These are phyloP conservation scores for Hofmannophila pseudospretella DNA, from an alignment of 2,888 invertebrate genomes.

Conservation along the genomic window DNA sequence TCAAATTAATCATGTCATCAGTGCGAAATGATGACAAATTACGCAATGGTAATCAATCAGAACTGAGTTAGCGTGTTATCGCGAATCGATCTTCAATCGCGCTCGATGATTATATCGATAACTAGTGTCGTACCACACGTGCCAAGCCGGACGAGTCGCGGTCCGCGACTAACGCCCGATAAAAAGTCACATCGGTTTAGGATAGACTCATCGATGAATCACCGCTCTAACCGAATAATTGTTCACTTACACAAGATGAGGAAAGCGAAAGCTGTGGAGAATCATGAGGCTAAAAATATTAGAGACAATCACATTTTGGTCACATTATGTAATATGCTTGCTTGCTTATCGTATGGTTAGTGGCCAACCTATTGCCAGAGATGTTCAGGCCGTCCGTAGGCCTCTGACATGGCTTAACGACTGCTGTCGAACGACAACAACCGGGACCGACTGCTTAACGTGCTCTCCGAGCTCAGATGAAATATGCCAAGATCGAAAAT, in stretches of 20 bases:
- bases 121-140: constrained; percentile 27
- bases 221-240: constrained; percentile 63
- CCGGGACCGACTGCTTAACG: too few species aligned
- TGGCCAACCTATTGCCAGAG: too few species aligned
- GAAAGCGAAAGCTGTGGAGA: constrained; percentile 50
- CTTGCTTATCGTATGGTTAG: too few species aligned
- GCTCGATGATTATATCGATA: constrained; percentile 12
- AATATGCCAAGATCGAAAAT: too few species aligned
- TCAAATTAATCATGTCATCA: too few species aligned
- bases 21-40: too few species aligned
- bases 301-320: too few species aligned
- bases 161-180: constrained; percentile 50
- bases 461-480: too few species aligned
- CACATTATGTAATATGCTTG: too few species aligned
- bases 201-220: constrained; percentile 77
- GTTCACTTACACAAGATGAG: constrained; percentile 65
- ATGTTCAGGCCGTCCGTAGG: too few species aligned
- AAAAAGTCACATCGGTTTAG: constrained; percentile 56
- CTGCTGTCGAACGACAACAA: too few species aligned
- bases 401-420: too few species aligned
- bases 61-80: constrained; percentile 18
- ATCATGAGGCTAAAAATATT: constrained; percentile 14
- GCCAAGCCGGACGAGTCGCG: constrained; percentile 14
- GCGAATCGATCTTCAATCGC: constrained; percentile 5
- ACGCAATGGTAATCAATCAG: constrained; percentile 13